Base-by-base conservation (phyloP, 2,797 vertebrate genomes). In the Simalia tracyae region DNA sequence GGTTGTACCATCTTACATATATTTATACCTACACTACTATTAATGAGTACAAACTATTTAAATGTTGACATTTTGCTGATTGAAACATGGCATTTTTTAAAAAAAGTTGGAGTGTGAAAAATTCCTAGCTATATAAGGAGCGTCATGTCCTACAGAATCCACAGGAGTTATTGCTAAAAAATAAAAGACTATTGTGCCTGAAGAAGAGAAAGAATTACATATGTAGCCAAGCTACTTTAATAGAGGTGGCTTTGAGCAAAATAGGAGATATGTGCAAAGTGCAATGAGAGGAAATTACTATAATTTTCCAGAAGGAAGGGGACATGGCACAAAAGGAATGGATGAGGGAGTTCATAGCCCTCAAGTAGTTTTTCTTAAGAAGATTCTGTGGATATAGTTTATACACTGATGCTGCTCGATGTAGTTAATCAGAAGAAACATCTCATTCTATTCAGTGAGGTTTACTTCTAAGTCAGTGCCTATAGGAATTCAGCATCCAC, bases 241-340 rank as follows among this genome's bases (percentile, higher is more conserved):
- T 92, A 93, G 94, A 93, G 93, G 91, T 10, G 87, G 91, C 84
- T 68, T 92, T 95, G 56, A 96, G 93, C 91, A 89, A 81, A 93
- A 85, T 93, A 90, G 96, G 96, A 95, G 87, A 81, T 59, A 90
- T 9, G 93, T 86, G 93, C 96, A 95, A 95, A 92, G 91, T 95
- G 94, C 87, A 94, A 96, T 96, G 95, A 96, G 31, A 95, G 90
- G 92, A 94, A 95, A 96, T 59, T 84, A 89, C 94, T 96, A 84
- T 95, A 93, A 96, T 97, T 97, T 96, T 95, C 84, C 36, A 89
- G 93, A 93, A 56, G 10, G 93, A 94, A 91, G 92, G 76, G 90
- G 42, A 28, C 84, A 86, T 92, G 85, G 91, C 89, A 91, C 86
- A 93, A 91, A 93, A 93, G 93, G 64, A 94, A 63, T 92, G 94